Conservation (phyloP, 2,797 vertebrate species). For the Argyrosomus regius region DNA sequence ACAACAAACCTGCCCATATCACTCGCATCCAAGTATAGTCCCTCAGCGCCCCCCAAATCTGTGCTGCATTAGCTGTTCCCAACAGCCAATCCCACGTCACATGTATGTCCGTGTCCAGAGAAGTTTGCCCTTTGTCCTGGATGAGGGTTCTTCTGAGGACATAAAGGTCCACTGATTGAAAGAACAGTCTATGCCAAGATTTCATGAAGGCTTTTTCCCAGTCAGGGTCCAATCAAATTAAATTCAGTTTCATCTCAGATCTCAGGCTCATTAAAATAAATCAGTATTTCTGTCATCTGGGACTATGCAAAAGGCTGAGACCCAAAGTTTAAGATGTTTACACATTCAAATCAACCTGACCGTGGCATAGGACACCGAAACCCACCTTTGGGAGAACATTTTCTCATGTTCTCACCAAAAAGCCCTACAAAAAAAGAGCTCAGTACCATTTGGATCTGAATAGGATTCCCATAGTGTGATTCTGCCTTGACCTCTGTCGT, state of each 20-base stretch:
- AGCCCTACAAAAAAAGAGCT: slow-evolving; percentile 21
- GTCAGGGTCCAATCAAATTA: slow-evolving; percentile 45
- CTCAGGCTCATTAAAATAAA: slow-evolving; percentile 43
- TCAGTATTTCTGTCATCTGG: slow-evolving; percentile 30
- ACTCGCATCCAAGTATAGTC: slow-evolving; percentile 55
- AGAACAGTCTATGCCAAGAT: slow-evolving; percentile 52
- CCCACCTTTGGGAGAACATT: slow-evolving; percentile 23
- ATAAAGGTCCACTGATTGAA: slow-evolving; percentile 59
- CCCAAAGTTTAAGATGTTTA: slow-evolving; percentile 17
- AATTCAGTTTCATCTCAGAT: slow-evolving; percentile 33
- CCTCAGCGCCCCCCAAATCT: slow-evolving; percentile 58
- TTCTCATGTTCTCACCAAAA: slow-evolving; percentile 19
- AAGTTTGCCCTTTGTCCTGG: slow-evolving; percentile 49
- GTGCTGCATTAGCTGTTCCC: slow-evolving; percentile 66
- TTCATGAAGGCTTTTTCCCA: slow-evolving; percentile 24
- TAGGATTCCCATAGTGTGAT: slow-evolving; percentile 27
- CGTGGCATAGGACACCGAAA: background rate
- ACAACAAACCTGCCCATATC: slow-evolving; percentile 72
- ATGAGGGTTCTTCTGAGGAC: slow-evolving; percentile 63
- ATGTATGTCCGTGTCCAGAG: slow-evolving; percentile 46
- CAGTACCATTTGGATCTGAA: slow-evolving; percentile 9
- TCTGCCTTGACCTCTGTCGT: slow-evolving; percentile 18
- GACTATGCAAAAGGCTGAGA: slow-evolving; percentile 24
- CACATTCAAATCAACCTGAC: slow-evolving; percentile 32
- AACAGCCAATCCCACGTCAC: slow-evolving; percentile 42